phyloP scores from a whole-genome alignment of 2,797 vertebrate genomes.

The Gobionotothen gibberifrons region DNA sequence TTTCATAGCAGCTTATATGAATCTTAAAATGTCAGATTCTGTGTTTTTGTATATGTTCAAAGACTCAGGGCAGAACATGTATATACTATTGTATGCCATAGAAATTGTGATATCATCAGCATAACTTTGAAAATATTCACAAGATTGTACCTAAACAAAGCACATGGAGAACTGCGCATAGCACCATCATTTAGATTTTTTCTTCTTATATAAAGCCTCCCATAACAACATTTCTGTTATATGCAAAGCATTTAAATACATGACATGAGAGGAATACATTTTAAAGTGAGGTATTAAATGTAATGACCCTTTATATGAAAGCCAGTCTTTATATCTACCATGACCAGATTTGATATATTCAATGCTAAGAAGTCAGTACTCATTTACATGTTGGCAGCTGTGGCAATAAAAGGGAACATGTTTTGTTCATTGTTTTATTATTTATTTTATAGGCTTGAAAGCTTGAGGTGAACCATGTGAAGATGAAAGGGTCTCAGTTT shows the following conservation, averaged over 20 bases:
- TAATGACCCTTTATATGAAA: neutral
- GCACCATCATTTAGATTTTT: conserved; percentile 6
- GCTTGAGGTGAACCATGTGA: neutral
- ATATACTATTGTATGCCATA: neutral
- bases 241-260: conserved; percentile 2
- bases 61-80: neutral
- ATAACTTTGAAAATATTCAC: neutral
- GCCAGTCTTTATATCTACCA: neutral
- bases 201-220: neutral
- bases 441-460: neutral
- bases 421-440: neutral
- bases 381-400: neutral
- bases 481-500: neutral
- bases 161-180: neutral
- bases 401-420: neutral
- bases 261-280: neutral
- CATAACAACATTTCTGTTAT: conserved; percentile 3
- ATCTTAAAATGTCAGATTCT: conserved; percentile 23
- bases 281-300: conserved; percentile 3
- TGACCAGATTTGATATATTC: conserved; percentile 1
- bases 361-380: neutral
- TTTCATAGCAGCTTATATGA: conserved; percentile 4
- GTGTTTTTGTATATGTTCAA: neutral
- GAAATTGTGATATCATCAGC: conserved; percentile 3
- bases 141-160: neutral